These are phyloP conservation scores for Lampropteryx suffumata DNA, from an alignment of 2,888 invertebrate genomes.

Conservation along the genomic window DNA sequence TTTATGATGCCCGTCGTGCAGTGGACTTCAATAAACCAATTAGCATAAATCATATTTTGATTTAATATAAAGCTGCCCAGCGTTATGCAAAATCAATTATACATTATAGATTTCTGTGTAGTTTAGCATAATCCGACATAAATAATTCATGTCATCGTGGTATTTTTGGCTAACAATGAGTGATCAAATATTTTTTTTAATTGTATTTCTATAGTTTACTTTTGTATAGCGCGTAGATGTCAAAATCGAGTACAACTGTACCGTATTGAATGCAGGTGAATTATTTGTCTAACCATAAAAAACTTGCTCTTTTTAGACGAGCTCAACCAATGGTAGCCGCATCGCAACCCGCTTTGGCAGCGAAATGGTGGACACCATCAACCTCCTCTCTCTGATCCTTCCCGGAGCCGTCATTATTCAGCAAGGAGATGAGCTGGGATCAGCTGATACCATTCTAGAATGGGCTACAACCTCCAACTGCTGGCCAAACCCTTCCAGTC, in stretches of 20 bases:
- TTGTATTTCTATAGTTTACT: too few species aligned
- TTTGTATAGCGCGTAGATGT: too few species aligned
- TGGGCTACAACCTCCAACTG: constrained; percentile 70
- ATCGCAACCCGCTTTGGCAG: constrained; percentile 85
- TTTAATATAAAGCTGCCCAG: not conserved
- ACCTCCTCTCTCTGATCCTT: constrained; percentile 86
- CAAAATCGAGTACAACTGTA: too few species aligned
- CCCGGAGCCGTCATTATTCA: constrained; percentile 91
- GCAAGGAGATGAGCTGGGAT: constrained; percentile 91
- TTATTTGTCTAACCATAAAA: too few species aligned
- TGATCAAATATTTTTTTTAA: too few species aligned
- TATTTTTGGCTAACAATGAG: not conserved
- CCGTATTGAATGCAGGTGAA: too few species aligned
- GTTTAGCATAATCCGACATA: constrained; percentile 9
- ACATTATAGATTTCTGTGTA: constrained; percentile 2
- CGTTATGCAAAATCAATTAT: constrained; percentile 2
- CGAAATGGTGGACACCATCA: constrained; percentile 86
- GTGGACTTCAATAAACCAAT: not conserved
- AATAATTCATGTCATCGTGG: constrained; percentile 6
- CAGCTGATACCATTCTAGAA: constrained; percentile 78
- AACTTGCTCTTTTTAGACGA: constrained; percentile 54
- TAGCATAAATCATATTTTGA: not conserved
- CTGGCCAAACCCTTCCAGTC: constrained; percentile 66
- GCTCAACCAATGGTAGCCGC: constrained; percentile 49
- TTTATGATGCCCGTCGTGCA: too few species aligned